These are phyloP conservation scores for Chesias legatella DNA, from an alignment of 2,888 invertebrate species.

Conservation along the genomic window DNA sequence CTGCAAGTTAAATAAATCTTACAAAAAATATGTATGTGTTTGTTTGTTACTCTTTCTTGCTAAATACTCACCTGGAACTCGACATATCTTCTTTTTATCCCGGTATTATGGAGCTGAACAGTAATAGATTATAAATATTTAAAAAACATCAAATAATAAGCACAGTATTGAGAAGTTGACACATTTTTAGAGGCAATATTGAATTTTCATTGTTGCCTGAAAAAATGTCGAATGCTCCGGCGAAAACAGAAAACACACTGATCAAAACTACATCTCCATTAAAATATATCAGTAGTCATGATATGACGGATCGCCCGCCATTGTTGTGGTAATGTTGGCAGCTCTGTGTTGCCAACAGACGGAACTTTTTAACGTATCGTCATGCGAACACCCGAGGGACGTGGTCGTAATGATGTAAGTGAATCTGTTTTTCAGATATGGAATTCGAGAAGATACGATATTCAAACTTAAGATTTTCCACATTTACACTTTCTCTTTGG, in stretches of 20 bases:
- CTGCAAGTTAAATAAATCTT: no score
- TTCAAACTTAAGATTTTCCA: no score
- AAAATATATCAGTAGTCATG: conserved; percentile 79
- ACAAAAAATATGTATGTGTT: no score
- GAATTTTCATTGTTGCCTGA: conserved; percentile 2
- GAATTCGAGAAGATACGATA: not conserved
- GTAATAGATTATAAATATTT: no score
- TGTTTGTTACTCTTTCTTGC: no score
- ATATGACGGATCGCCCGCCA: conserved; percentile 72
- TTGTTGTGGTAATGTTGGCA: conserved; percentile 73
- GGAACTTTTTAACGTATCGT: conserved; percentile 43
- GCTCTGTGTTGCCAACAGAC: conserved; percentile 37
- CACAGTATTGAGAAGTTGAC: no score
- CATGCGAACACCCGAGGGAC: conserved; percentile 25
- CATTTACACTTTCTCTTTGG: not conserved
- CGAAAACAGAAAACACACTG: conserved; percentile 29
- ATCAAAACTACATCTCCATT: conserved; percentile 75
- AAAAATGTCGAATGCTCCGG: conserved; percentile 25
- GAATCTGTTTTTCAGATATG: conserved; percentile 6
- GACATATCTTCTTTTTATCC: no score
- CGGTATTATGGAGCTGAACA: no score
- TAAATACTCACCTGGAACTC: no score
- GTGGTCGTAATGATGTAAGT: conserved; percentile 23
- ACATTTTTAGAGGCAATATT: no score
- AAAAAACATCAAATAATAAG: no score